phyloP scores from a whole-genome alignment of 1,140 invertebrate species.

The Bacillus rossius region DNA sequence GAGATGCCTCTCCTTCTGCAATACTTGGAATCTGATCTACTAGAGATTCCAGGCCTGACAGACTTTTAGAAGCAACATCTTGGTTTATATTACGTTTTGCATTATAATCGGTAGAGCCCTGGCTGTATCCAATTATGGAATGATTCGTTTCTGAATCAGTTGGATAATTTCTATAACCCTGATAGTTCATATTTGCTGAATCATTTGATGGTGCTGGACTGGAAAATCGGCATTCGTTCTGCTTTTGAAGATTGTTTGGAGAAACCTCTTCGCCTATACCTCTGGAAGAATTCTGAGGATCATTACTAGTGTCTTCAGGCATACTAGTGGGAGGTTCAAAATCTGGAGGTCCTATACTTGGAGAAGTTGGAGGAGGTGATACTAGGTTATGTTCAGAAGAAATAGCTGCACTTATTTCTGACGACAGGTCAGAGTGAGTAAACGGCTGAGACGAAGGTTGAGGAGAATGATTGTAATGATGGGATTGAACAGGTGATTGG shows the following conservation, averaged over 20 bases:
- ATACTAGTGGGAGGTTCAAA: constrained; percentile 67
- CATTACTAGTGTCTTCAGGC: constrained; percentile 43
- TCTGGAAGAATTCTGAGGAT: constrained; percentile 18
- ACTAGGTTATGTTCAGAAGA: constrained; percentile 59
- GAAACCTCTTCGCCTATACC: constrained; percentile 2
- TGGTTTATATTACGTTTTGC: constrained; percentile 38
- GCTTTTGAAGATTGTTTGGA: constrained; percentile 1
- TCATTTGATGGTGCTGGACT: constrained; percentile 41
- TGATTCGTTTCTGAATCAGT: constrained; percentile 25
- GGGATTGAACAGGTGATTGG: constrained; percentile 39
- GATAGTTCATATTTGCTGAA: constrained; percentile 24
- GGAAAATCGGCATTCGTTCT: constrained; percentile 46
- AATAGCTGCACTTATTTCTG: constrained; percentile 70
- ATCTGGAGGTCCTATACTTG: constrained; percentile 63
- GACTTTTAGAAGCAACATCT: constrained; percentile 78
- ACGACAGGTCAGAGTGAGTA: constrained; percentile 67
- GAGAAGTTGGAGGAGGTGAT: constrained; percentile 55
- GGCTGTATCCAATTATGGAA: constrained; percentile 26
- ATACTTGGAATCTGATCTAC: constrained; percentile 89
- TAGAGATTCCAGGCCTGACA: constrained; percentile 82
- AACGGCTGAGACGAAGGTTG: constrained; percentile 56
- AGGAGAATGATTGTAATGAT: constrained; percentile 50
- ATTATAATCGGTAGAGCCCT: constrained; percentile 23
- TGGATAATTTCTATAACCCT: constrained; percentile 33
- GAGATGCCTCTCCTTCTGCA: constrained; percentile 52